These are phyloP conservation scores for Eristalinus sepulchralis DNA, from an alignment of 2,888 invertebrate genomes.

Conservation along the genomic window DNA sequence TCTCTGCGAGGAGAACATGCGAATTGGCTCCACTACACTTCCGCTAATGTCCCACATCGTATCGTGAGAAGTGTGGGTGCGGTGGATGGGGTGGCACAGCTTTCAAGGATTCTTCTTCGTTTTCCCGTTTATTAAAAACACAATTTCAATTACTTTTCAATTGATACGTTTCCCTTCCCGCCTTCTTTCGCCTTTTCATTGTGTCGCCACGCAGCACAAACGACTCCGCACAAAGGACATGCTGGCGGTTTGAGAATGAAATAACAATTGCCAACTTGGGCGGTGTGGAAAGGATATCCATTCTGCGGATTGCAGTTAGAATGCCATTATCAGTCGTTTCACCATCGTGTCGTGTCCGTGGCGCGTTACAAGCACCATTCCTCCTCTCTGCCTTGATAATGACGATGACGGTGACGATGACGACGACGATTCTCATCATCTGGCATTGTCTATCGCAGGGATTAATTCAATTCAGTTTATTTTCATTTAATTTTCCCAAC, in stretches of 20 bases:
- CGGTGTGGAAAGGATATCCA: not conserved
- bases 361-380: constrained; percentile 20
- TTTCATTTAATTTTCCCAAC: constrained; percentile 56
- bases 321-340: constrained; percentile 18
- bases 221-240: not conserved
- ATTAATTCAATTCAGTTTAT: constrained; percentile 61
- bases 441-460: constrained; percentile 50
- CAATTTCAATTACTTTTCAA: constrained; percentile 59
- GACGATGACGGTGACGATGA: not conserved
- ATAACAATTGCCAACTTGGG: constrained; percentile 13
- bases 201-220: not conserved
- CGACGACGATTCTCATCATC: constrained; percentile 46
- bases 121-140: constrained; percentile 55
- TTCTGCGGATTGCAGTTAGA: constrained; percentile 30
- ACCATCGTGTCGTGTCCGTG: not conserved
- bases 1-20: constrained; percentile 2
- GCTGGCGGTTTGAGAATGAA: not conserved
- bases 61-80: not conserved
- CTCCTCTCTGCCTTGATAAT: not conserved
- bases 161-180: constrained; percentile 36
- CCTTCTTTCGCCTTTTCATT: not conserved
- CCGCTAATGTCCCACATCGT: not conserved
- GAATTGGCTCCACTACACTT: not conserved
- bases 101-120: constrained; percentile 32
- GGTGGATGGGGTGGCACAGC: not conserved